Base-by-base conservation (phyloP, 2,113 vertebrate species). In the Ciconia maguari region DNA sequence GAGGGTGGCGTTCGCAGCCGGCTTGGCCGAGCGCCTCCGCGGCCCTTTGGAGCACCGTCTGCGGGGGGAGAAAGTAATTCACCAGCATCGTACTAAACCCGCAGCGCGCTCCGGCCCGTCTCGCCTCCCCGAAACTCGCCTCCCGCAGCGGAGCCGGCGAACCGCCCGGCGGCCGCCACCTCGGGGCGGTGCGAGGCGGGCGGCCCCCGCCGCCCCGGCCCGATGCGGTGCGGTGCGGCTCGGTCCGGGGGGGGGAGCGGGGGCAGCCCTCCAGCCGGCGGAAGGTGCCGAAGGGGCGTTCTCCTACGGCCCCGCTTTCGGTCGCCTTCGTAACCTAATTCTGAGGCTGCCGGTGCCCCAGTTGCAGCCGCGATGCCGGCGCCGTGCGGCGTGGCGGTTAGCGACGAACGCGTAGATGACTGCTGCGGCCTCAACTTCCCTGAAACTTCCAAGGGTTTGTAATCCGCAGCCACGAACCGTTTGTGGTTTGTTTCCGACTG, bases 341-440 rank as follows among this genome's bases (percentile, higher is more conserved):
- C 19, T 51, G 8, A 4, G 11, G 1, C 42, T 46, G 65, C 32
- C 6, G 42, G 16, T 68, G 90, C 80, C 78, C 94, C 70, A 14
- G 57, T 69, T 66, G 27, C 7, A 7, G 4, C 4, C 7, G 64
- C 65, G 51, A 9, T 55, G 54, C 68, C n/a, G 49, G 71, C 34
- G n/a, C 76, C 42, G 16, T 4, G 0, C 15, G 3, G 49, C 41
- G 16, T 7, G 61, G 87, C 52, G 27, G 10, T 42, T 11, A 6
- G 48, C 42, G 13, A 2, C 13, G 7, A 10, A 48, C 3, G 41
- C 44, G 1, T 3, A 2, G 6, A 0, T 11, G 7, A 21, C 49
- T 27, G 70, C 75, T 42, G 32, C 42, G 15, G 27, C 57, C 61
- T 36, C 57, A 64, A 77, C 80, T 93, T 83, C 49, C 48, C 79